phyloP scores from a whole-genome alignment of 2,888 invertebrate species.

The Hedychridium roseum region DNA sequence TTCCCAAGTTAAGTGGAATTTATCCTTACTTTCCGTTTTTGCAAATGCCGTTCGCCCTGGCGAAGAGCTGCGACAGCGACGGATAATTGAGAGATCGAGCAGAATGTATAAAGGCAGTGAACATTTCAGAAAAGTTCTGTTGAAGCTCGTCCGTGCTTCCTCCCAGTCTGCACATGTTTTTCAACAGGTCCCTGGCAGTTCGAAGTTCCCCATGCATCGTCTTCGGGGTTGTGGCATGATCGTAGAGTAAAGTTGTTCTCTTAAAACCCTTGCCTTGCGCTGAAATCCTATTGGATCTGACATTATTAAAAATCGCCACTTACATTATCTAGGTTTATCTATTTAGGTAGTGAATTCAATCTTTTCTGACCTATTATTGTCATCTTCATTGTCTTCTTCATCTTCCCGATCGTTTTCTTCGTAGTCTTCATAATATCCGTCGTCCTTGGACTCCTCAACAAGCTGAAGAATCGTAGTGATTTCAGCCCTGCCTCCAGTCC shows the following conservation, averaged over 20 bases:
- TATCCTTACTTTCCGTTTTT: constrained; percentile 73
- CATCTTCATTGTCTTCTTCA: constrained; percentile 19
- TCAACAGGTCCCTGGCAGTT: constrained; percentile 75
- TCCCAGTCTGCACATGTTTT: constrained; percentile 72
- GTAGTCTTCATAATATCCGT: constrained; percentile 61
- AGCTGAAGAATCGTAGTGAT: constrained; percentile 70
- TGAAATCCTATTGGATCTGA: constrained; percentile 56
- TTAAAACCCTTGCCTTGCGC: constrained; percentile 2
- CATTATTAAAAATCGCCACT: no score
- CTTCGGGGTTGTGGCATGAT: constrained; percentile 74
- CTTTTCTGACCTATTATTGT: no score
- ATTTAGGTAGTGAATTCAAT: no score
- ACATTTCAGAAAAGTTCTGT: constrained; percentile 70
- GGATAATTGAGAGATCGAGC: constrained; percentile 74
- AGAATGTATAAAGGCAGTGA: constrained; percentile 74
- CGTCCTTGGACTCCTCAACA: constrained; percentile 65
- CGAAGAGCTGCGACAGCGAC: constrained; percentile 72
- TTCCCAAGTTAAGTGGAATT: not conserved
- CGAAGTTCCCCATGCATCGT: constrained; percentile 76
- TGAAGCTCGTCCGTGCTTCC: constrained; percentile 69
- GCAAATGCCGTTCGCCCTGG: constrained; percentile 73
- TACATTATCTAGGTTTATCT: no score
- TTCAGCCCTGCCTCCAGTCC: constrained; percentile 77
- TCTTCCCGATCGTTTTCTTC: constrained; percentile 43
- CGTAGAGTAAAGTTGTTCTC: constrained; percentile 75